These are phyloP conservation scores for Porphyrio hochstetteri DNA, from an alignment of 2,113 vertebrate genomes.

Conservation along the genomic window DNA sequence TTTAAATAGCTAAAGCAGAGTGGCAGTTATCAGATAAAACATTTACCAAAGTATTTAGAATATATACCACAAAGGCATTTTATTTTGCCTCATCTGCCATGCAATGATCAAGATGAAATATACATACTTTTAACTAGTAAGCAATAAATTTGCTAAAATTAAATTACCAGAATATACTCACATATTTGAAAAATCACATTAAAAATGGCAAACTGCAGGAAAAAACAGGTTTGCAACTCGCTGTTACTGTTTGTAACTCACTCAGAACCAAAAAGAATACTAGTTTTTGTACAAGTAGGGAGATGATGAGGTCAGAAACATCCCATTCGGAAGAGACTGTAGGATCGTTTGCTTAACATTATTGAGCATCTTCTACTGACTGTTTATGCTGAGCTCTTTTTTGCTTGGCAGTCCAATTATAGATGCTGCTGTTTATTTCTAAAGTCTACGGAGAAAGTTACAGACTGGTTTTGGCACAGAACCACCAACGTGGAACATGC, in stretches of 20 bases:
- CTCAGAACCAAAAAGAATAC: too few species aligned
- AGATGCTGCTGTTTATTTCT: not conserved
- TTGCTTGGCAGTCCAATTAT: not conserved
- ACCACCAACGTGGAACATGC: not conserved
- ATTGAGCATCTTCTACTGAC: not conserved
- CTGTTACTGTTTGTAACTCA: too few species aligned
- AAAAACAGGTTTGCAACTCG: not conserved
- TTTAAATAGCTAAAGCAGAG: not conserved
- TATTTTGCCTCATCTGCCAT: not conserved
- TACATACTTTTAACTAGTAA: not conserved
- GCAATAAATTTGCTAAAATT: not conserved
- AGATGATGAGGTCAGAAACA: too few species aligned
- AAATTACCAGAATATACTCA: not conserved
- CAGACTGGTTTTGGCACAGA: not conserved
- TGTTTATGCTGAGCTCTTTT: not conserved
- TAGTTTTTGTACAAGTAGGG: too few species aligned
- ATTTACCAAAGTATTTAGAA: not conserved
- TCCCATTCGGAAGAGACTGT: too few species aligned
- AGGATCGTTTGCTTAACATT: too few species aligned
- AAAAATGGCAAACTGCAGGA: not conserved
- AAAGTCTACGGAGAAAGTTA: not conserved
- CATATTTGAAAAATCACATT: not conserved
- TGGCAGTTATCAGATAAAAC: not conserved
- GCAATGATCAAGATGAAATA: not conserved
- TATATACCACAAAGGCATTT: not conserved